Conservation (phyloP, 2,113 vertebrate genomes). For the Dasyurus viverrinus region DNA sequence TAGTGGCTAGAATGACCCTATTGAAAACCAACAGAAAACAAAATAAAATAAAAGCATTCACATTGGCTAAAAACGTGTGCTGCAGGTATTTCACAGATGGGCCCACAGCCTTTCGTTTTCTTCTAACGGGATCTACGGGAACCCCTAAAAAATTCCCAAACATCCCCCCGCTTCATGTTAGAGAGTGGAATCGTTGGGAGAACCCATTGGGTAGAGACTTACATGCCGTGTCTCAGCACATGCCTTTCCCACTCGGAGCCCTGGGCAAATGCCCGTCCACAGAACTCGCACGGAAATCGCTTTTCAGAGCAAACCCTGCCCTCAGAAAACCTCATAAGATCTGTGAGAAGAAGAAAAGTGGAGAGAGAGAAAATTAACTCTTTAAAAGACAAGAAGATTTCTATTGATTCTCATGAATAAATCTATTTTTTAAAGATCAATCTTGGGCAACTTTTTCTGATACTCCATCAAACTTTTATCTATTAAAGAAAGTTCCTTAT, state of each 20-base stretch:
- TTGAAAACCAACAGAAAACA: conserved; percentile 22
- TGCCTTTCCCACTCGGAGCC: conserved; percentile 96
- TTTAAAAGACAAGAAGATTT: neutral
- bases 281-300: conserved; percentile 97
- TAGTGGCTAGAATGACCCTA: conserved; percentile 2
- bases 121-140: neutral
- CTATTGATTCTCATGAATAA: neutral
- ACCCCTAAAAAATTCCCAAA: neutral
- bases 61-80: neutral
- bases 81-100: neutral
- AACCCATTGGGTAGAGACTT: conserved; percentile 78
- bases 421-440: neutral
- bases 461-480: neutral
- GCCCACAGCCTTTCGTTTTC: neutral
- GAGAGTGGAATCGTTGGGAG: neutral
- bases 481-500: neutral
- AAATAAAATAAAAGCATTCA: conserved; percentile 18
- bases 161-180: neutral
- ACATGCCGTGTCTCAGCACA: conserved; percentile 98
- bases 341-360: conserved; percentile 67
- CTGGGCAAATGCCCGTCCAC: conserved; percentile 95
- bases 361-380: neutral
- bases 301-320: conserved; percentile 85
- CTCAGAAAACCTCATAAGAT: conserved; percentile 84
- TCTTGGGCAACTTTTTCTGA: neutral